phyloP scores from a whole-genome alignment of 2,113 vertebrate genomes.

The Silurus meridionalis region DNA sequence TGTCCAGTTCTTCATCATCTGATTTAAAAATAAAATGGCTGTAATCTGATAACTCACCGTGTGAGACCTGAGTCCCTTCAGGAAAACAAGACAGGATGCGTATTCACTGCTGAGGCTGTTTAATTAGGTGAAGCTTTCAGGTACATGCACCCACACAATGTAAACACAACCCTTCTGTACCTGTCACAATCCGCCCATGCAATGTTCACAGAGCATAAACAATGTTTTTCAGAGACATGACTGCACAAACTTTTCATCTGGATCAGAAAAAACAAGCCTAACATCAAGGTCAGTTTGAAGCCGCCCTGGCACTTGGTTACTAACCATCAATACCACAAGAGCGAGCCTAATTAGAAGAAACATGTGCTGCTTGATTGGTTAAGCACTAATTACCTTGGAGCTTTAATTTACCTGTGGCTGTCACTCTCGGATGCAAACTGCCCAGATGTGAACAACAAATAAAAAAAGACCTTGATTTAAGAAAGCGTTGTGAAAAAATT shows the following conservation, averaged over 20 bases:
- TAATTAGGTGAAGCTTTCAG: constrained; percentile 11
- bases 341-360: constrained; percentile 38
- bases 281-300: constrained; percentile 23
- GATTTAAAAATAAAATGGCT: not conserved
- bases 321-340: constrained; percentile 29
- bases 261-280: not conserved
- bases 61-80: not conserved
- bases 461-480: not conserved
- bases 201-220: not conserved
- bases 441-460: not conserved
- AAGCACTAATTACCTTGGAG: constrained; percentile 23
- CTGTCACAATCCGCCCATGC: constrained; percentile 5
- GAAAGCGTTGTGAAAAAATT: not conserved
- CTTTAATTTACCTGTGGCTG: constrained; percentile 11
- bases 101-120: not conserved
- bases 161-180: not conserved
- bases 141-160: not conserved
- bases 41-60: not conserved
- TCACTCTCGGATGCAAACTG: not conserved
- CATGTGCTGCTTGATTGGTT: constrained; percentile 35
- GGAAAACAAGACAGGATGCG: not conserved
- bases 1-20: not conserved
- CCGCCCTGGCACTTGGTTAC: not conserved
- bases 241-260: not conserved
- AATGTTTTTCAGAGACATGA: not conserved